Percentiles rank a stretch among this genome's conserved stretches.
phyloP scores from a whole-genome alignment of 2,888 invertebrate species.

The Orgyia antiqua region DNA sequence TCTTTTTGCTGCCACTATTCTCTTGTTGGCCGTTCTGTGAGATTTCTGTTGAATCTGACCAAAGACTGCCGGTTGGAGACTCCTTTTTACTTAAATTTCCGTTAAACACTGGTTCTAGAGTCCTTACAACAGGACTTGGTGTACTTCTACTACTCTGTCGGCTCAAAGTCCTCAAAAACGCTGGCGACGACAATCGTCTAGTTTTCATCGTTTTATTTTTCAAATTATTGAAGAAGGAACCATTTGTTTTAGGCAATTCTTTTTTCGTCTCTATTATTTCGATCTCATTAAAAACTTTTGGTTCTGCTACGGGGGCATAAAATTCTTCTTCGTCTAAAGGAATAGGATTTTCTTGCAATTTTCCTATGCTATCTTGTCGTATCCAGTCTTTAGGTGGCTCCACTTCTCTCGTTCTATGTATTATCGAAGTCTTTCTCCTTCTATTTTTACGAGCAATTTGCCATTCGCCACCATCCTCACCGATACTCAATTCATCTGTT shows the following conservation, averaged over 20 bases:
- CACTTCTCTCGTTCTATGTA: conserved; percentile 57
- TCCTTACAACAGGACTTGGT: conserved; percentile 55
- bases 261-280: conserved; percentile 37
- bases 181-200: conserved; percentile 78
- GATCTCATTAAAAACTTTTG: conserved; percentile 53
- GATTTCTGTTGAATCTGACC: conserved; percentile 69
- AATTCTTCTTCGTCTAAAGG: conserved; percentile 77
- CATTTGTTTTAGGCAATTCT: conserved; percentile 62
- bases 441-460: conserved; percentile 66
- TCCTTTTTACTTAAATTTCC: conserved; percentile 57
- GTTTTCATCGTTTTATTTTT: conserved; percentile 70
- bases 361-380: conserved; percentile 53
- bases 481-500: conserved; percentile 71
- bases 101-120: conserved; percentile 55
- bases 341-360: conserved; percentile 69
- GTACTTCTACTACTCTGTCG: conserved; percentile 67
- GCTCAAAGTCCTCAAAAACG: conserved; percentile 77
- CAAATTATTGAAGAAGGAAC: conserved; percentile 66
- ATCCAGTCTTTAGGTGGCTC: conserved; percentile 50
- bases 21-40: conserved; percentile 58
- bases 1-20: conserved; percentile 71
- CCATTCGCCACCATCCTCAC: conserved; percentile 67
- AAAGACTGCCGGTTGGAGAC: conserved; percentile 66
- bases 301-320: conserved; percentile 68
- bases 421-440: conserved; percentile 64